phyloP scores from a whole-genome alignment of 2,888 invertebrate genomes.

The Drosophila mettleri region DNA sequence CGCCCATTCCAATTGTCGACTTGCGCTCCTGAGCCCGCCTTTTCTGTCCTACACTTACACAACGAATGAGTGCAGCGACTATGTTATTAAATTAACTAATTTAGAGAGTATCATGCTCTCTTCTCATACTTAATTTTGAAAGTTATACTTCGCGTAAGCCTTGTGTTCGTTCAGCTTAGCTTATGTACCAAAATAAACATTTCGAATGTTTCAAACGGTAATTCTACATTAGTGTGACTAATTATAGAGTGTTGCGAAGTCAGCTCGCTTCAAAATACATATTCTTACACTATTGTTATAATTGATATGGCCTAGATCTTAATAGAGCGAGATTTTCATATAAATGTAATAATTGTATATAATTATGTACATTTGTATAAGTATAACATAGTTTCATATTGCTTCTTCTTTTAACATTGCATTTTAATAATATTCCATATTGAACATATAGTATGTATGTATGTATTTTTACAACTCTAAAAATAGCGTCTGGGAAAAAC shows the following conservation, averaged over 20 bases:
- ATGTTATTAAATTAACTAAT: background rate
- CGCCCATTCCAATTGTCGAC: constrained; percentile 56
- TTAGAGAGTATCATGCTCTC: background rate
- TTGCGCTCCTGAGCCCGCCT: constrained; percentile 45
- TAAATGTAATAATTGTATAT: background rate
- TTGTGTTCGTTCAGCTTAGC: background rate
- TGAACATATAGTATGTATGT: background rate
- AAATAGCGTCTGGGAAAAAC: constrained; percentile 83
- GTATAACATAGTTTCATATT: background rate
- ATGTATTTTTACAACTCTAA: constrained; percentile 43
- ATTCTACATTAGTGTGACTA: background rate
- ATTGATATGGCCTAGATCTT: background rate
- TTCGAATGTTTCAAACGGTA: background rate
- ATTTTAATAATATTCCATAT: constrained; percentile 9
- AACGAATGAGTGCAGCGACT: background rate
- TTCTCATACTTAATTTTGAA: background rate
- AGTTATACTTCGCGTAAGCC: background rate
- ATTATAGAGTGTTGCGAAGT: background rate
- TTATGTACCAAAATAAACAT: background rate
- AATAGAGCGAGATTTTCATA: background rate
- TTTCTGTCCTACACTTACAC: constrained; percentile 25
- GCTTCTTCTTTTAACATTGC: background rate
- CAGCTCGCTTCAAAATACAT: background rate
- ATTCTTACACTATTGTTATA: background rate
- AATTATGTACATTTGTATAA: background rate